Conservation (phyloP, 2,113 vertebrate species). For the Philantomba maxwellii region DNA sequence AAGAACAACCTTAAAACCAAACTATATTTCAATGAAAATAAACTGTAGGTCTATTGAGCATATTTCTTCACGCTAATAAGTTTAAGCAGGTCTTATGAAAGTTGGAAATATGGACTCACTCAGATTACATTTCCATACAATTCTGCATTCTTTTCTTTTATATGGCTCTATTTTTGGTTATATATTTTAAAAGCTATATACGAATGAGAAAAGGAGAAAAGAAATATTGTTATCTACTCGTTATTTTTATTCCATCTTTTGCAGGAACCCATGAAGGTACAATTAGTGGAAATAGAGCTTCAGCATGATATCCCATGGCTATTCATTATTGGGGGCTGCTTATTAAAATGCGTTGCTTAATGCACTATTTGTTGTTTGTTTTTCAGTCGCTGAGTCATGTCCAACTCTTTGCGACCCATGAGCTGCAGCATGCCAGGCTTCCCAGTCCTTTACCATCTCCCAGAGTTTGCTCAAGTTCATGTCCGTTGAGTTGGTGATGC, state of each 20-base stretch:
- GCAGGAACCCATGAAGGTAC: constrained; percentile 39
- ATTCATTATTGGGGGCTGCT: constrained; percentile 49
- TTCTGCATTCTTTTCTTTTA: constrained; percentile 1
- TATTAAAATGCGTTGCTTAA: constrained; percentile 40
- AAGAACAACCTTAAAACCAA: background rate
- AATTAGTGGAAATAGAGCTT: constrained; percentile 21
- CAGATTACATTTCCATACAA: background rate
- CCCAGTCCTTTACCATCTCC: background rate
- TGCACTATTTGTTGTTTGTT: background rate
- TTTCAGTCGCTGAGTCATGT: background rate
- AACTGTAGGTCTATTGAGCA: background rate
- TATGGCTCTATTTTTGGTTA: background rate
- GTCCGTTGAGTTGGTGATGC: background rate
- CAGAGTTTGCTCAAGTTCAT: background rate
- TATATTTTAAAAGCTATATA: background rate
- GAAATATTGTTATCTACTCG: background rate
- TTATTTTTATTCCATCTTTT: constrained; percentile 50
- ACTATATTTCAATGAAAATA: background rate
- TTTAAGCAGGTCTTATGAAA: background rate
- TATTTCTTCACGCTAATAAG: background rate
- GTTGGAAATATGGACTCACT: background rate
- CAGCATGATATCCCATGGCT: constrained; percentile 17
- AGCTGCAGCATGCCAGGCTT: background rate
- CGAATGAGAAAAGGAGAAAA: background rate
- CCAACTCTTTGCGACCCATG: background rate